Evolutionary conservation across 2,113 vertebrate species (phyloP).

Genomic region (Tachuris rubrigastra): DNA sequence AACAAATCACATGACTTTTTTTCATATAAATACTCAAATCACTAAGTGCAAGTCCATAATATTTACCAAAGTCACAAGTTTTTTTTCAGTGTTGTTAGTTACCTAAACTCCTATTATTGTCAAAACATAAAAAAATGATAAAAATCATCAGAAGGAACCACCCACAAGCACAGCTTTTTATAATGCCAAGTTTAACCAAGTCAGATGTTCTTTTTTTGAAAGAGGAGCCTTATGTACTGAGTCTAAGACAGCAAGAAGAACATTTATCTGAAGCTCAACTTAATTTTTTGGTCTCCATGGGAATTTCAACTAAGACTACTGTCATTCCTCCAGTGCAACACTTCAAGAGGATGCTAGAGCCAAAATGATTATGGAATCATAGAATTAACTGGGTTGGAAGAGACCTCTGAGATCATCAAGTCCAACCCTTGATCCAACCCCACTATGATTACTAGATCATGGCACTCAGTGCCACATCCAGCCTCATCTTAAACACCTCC

Average conservation of each 20-base stretch:
- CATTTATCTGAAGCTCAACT: not conserved
- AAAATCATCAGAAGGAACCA: not conserved
- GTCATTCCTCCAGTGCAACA: not conserved
- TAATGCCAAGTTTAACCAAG: not conserved
- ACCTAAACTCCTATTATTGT: not conserved
- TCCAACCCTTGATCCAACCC: too few relatives aligned
- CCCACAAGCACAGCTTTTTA: not conserved
- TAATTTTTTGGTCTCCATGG: not conserved
- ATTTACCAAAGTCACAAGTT: not conserved
- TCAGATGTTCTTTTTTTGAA: not conserved
- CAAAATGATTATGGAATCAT: too few relatives aligned
- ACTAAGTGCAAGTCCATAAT: not conserved
- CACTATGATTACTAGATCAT: too few relatives aligned
- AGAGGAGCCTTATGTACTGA: not conserved
- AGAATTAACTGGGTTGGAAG: too few relatives aligned
- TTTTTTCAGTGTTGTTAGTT: not conserved
- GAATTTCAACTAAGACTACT: not conserved
- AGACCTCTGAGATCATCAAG: too few relatives aligned
- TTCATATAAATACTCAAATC: not conserved
- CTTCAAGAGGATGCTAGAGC: not conserved
- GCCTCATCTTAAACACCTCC: too few relatives aligned
- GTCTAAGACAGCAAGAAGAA: not conserved
- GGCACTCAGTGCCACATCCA: too few relatives aligned
- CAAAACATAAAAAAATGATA: too few relatives aligned
- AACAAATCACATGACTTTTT: not conserved